These are phyloP conservation scores for Lepisosteus oculatus DNA, from an alignment of 2,113 vertebrate species.

Conservation along the genomic window DNA sequence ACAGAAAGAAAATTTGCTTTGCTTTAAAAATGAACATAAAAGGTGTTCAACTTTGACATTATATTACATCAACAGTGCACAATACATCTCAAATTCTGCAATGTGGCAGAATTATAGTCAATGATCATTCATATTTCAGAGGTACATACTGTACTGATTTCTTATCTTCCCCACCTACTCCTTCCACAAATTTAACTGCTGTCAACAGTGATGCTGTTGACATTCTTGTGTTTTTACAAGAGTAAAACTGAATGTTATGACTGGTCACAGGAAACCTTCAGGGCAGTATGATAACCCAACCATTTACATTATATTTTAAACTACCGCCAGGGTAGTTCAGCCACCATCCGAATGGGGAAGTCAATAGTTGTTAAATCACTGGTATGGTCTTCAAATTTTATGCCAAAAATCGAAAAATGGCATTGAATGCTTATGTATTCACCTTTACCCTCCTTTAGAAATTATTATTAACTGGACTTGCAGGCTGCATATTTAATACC, in stretches of 20 bases:
- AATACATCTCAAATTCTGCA: no score
- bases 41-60: no score
- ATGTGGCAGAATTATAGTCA: no score
- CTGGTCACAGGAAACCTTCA: conserved; percentile 1
- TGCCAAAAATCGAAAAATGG: neutral
- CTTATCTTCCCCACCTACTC: no score
- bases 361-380: neutral
- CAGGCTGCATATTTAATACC: no score
- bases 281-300: neutral
- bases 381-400: neutral
- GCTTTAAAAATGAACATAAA: no score
- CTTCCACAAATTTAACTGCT: neutral
- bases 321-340: no score
- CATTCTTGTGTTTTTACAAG: neutral
- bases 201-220: neutral
- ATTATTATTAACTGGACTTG: neutral
- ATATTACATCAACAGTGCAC: no score
- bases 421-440: neutral
- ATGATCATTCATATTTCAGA: no score
- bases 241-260: neutral
- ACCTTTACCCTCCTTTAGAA: neutral
- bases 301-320: neutral
- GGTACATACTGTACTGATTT: no score
- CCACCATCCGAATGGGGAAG: neutral
- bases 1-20: no score